Conservation (phyloP, 53 echinoderm and acorn worm genomes). For the Crossaster papposus region DNA sequence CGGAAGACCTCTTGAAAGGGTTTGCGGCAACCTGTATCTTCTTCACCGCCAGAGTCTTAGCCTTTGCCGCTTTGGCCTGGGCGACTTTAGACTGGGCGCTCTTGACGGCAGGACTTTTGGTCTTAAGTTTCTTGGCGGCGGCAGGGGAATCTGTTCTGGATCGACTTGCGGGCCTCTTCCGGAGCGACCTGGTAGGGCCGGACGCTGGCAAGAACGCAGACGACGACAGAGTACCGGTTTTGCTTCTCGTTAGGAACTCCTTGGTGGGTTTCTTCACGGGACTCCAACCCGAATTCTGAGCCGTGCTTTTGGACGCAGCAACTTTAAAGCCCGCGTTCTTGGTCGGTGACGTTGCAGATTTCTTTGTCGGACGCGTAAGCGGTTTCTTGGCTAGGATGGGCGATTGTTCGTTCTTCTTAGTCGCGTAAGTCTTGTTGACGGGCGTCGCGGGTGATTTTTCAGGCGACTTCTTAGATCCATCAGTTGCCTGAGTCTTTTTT, state of each 20-base stretch:
- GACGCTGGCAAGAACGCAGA: constrained; percentile 28
- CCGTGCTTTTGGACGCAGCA: neutral
- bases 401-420: constrained; percentile 28
- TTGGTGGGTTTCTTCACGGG: constrained; percentile 32
- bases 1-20: neutral
- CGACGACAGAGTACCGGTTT: neutral
- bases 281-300: constrained; percentile 12
- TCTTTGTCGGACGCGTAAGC: constrained; percentile 4
- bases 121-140: constrained; percentile 31
- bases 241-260: constrained; percentile 54
- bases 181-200: constrained; percentile 46
- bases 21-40: constrained; percentile 2
- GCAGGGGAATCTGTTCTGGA: too few relatives aligned
- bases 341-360: constrained; percentile 12
- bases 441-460: constrained; percentile 19
- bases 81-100: constrained; percentile 41
- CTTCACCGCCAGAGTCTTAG: constrained; percentile 18
- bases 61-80: constrained; percentile 34
- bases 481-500: neutral
- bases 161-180: constrained; percentile 55
- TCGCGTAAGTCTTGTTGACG: constrained; percentile 15
- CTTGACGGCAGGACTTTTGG: constrained; percentile 35
- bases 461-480: constrained; percentile 31
- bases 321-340: constrained; percentile 41
- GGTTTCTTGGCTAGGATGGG: constrained; percentile 41